These are phyloP conservation scores for Cryptoprocta ferox DNA, from an alignment of 2,797 vertebrate genomes.

Conservation along the genomic window DNA sequence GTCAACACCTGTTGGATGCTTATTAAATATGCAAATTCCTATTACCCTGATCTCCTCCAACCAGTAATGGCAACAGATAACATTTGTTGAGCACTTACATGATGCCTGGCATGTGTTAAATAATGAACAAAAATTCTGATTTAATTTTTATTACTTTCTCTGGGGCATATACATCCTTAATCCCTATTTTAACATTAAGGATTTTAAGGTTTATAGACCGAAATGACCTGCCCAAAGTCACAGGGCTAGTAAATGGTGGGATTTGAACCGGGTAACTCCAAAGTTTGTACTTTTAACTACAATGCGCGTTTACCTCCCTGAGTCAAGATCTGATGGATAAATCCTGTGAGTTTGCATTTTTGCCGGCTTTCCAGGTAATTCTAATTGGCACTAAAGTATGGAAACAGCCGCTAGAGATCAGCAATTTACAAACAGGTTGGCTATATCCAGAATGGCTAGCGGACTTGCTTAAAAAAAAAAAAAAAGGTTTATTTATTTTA, in stretches of 20 bases:
- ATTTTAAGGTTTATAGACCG: not conserved
- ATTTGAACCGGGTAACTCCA: not conserved
- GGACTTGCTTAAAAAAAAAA: not conserved
- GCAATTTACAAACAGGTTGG: not conserved
- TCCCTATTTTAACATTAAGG: not conserved
- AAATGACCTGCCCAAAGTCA: not conserved
- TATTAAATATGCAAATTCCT: not conserved
- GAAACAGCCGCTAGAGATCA: not conserved
- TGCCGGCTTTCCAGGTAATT: not conserved
- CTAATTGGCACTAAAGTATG: not conserved
- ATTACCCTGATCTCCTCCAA: not conserved
- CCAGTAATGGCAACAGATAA: not conserved
- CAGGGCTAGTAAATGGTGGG: not conserved
- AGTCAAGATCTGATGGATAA: not conserved
- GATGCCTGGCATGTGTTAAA: not conserved
- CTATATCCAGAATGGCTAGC: not conserved
- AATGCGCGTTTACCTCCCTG: not conserved
- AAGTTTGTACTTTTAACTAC: not conserved
- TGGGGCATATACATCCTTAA: not conserved
- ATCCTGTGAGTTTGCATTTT: not conserved
- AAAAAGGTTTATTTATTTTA: too few species aligned
- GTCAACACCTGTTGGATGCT: not conserved
- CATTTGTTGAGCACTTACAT: not conserved
- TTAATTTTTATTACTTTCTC: not conserved
- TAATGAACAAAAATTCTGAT: not conserved